phyloP scores from a whole-genome alignment of 2,797 vertebrate species.

The Macropus fuliginosus region DNA sequence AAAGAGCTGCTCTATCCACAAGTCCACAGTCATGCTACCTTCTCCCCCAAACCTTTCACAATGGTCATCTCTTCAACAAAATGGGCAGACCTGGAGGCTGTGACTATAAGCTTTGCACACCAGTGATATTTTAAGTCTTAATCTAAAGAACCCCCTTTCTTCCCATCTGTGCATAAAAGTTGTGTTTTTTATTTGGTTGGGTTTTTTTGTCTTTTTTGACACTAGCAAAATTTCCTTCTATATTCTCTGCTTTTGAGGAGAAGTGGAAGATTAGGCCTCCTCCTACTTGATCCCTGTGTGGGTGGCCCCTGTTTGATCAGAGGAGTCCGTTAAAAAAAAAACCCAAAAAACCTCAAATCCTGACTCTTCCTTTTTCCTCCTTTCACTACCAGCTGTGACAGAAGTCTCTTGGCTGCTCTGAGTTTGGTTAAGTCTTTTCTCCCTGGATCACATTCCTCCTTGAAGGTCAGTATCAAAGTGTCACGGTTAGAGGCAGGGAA shows the following conservation, averaged over 20 bases:
- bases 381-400: constrained; percentile 2
- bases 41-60: not conserved
- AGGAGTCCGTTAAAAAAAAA: not conserved
- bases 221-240: not conserved
- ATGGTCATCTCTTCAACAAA: not conserved
- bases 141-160: not conserved
- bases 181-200: not conserved
- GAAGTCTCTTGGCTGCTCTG: not conserved
- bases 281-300: not conserved
- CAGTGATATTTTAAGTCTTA: not conserved
- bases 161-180: not conserved
- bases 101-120: not conserved
- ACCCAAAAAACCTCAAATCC: not conserved
- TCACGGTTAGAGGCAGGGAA: not conserved
- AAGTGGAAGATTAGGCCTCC: not conserved
- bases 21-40: not conserved
- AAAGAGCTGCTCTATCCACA: not conserved
- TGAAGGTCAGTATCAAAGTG: not conserved
- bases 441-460: not conserved
- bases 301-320: not conserved
- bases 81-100: not conserved
- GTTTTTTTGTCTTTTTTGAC: not conserved
- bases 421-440: not conserved
- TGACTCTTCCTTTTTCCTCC: constrained; percentile 2
- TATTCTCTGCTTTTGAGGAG: not conserved